phyloP scores from a whole-genome alignment of 2,888 invertebrate species.

The Eristalis intricaria region DNA sequence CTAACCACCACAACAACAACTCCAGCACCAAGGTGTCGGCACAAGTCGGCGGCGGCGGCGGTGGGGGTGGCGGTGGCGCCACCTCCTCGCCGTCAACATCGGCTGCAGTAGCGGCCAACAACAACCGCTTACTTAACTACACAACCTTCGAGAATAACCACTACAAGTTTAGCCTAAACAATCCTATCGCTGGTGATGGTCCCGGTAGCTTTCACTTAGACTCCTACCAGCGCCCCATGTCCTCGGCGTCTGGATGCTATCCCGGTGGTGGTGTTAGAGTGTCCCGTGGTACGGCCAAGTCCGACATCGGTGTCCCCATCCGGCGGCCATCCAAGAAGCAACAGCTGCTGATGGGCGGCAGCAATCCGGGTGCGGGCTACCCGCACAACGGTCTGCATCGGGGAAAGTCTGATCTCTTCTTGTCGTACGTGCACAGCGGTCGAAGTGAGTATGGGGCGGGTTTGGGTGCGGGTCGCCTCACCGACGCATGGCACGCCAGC shows the following conservation, averaged over 20 bases:
- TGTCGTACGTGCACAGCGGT: slow-evolving; percentile 77
- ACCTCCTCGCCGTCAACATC: neutral
- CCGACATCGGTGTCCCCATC: slow-evolving; percentile 80
- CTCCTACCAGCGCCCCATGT: slow-evolving; percentile 76
- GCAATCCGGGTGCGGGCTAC: slow-evolving; percentile 72
- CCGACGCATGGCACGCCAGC: slow-evolving; percentile 61
- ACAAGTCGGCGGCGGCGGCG: slow-evolving; percentile 33
- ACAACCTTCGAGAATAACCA: slow-evolving; percentile 81
- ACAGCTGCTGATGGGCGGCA: slow-evolving; percentile 78
- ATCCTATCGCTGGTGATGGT: slow-evolving; percentile 72
- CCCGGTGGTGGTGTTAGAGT: slow-evolving; percentile 73
- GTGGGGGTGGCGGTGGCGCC: slow-evolving; percentile 17
- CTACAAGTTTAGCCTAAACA: slow-evolving; percentile 81
- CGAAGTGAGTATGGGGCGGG: slow-evolving; percentile 52
- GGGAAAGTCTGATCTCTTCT: slow-evolving; percentile 80
- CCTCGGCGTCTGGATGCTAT: slow-evolving; percentile 75
- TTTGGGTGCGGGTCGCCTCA: slow-evolving; percentile 54
- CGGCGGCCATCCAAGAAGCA: slow-evolving; percentile 78
- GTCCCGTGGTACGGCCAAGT: slow-evolving; percentile 79
- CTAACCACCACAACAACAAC: slow-evolving; percentile 70
- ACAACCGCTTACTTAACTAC: slow-evolving; percentile 80
- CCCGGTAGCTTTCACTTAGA: slow-evolving; percentile 73
- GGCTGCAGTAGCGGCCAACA: slow-evolving; percentile 72
- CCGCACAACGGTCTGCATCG: slow-evolving; percentile 77
- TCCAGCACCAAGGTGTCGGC: slow-evolving; percentile 51